Percentiles rank a stretch among this genome's conserved stretches.
Evolutionary conservation across 2,888 invertebrate genomes (phyloP).

Genomic region (Sesia apiformis): DNA sequence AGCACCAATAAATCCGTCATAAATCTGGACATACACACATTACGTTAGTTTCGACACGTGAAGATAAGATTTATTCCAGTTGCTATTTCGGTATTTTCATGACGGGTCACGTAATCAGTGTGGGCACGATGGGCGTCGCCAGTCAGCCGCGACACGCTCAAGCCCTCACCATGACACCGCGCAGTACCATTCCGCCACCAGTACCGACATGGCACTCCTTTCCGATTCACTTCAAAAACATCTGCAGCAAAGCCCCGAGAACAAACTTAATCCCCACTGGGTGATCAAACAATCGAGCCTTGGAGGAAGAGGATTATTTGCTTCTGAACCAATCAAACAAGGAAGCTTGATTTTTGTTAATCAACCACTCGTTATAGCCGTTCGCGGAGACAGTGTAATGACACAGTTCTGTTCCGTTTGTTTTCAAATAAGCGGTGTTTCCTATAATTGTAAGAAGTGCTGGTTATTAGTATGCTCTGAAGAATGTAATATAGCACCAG

Average conservation of each 20-base stretch:
- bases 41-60: conserved; percentile 50
- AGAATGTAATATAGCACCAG: conserved; percentile 68
- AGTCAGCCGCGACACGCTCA: conserved; percentile 35
- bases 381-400: conserved; percentile 69
- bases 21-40: conserved; percentile 7
- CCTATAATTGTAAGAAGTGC: conserved; percentile 74
- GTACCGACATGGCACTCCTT: conserved; percentile 20
- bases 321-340: conserved; percentile 72
- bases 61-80: conserved; percentile 48
- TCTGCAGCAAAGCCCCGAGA: conserved; percentile 16
- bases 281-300: conserved; percentile 71
- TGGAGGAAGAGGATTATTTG: conserved; percentile 82
- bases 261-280: conserved; percentile 50
- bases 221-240: conserved; percentile 10
- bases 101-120: conserved; percentile 36
- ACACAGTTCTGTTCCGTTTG: conserved; percentile 77
- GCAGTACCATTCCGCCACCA: conserved; percentile 14
- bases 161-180: conserved; percentile 18
- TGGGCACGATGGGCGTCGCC: conserved; percentile 22
- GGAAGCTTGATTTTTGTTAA: conserved; percentile 81
- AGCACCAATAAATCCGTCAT: too few species aligned
- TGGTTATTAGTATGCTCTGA: conserved; percentile 78
- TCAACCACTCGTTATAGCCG: conserved; percentile 78
- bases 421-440: conserved; percentile 53
- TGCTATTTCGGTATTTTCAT: conserved; percentile 71